A percentile compares a stretch with the other conserved stretches of the same genome.
Conservation (phyloP, 2,888 invertebrate species). For the Synergus laeviventris region DNA sequence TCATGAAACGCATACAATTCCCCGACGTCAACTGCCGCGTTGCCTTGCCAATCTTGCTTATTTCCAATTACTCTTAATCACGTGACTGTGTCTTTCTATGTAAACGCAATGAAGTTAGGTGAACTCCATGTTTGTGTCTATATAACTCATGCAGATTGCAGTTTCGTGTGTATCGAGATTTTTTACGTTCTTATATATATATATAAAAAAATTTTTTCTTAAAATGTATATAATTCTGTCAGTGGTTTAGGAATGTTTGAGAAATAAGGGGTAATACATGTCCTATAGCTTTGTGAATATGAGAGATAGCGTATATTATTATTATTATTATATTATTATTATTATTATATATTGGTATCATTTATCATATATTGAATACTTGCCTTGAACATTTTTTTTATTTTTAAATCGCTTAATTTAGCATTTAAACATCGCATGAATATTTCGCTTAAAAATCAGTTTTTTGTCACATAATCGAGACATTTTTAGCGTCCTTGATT, state of each 20-base stretch:
- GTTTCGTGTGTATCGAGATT: not conserved
- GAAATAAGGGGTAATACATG: not conserved
- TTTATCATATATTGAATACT: no score
- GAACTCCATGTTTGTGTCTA: not conserved
- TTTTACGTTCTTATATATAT: constrained; percentile 8
- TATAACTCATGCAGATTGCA: no score
- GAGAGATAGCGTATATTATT: no score
- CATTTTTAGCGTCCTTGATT: not conserved
- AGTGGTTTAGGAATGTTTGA: not conserved
- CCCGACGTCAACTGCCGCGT: not conserved
- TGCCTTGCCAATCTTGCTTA: not conserved
- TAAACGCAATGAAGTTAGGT: constrained; percentile 23
- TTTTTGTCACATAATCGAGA: no score
- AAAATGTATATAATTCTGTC: not conserved
- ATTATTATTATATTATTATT: no score
- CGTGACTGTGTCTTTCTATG: constrained; percentile 18
- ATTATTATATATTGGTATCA: no score
- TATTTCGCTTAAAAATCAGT: no score
- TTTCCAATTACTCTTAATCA: constrained; percentile 34
- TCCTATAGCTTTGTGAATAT: not conserved
- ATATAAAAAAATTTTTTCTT: not conserved
- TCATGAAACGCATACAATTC: constrained; percentile 20
- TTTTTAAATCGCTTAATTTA: no score
- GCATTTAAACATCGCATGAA: no score
- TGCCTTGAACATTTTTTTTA: no score